These are phyloP conservation scores for Stigmatopora argus DNA, from an alignment of 2,113 vertebrate species.

Conservation along the genomic window DNA sequence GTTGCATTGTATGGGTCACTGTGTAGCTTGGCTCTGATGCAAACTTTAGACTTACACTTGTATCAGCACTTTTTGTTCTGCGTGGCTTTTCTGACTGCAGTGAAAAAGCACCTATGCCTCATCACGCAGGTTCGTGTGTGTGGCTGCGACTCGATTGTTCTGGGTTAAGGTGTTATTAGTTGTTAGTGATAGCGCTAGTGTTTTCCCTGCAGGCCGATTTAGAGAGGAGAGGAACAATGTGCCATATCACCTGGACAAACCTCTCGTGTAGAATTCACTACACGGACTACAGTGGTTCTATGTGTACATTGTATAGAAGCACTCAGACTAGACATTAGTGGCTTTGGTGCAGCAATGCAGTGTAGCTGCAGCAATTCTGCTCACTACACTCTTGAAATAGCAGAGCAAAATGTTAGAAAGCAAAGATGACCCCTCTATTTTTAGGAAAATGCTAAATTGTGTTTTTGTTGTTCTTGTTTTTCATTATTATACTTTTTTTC, in stretches of 20 bases:
- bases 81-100: slow-evolving; percentile 23
- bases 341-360: slow-evolving; percentile 33
- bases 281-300: background rate
- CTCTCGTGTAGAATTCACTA: background rate
- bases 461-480: background rate
- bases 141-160: slow-evolving; percentile 9
- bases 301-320: background rate
- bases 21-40: slow-evolving; percentile 20
- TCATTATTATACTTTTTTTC: background rate
- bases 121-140: slow-evolving; percentile 2
- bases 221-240: slow-evolving; percentile 1
- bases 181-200: slow-evolving; percentile 25
- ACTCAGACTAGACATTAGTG: slow-evolving; percentile 1
- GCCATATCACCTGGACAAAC: background rate
- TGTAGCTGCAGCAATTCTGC: slow-evolving; percentile 11
- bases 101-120: slow-evolving; percentile 19
- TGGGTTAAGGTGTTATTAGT: slow-evolving; percentile 11
- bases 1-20: background rate
- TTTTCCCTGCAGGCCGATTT: slow-evolving; percentile 27
- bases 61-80: slow-evolving; percentile 48
- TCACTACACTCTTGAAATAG: slow-evolving; percentile 12
- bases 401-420: background rate
- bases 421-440: background rate
- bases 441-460: background rate
- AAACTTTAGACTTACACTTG: slow-evolving; percentile 30